Base-by-base conservation (phyloP, 2,113 vertebrate species). In the Athene cunicularia region DNA sequence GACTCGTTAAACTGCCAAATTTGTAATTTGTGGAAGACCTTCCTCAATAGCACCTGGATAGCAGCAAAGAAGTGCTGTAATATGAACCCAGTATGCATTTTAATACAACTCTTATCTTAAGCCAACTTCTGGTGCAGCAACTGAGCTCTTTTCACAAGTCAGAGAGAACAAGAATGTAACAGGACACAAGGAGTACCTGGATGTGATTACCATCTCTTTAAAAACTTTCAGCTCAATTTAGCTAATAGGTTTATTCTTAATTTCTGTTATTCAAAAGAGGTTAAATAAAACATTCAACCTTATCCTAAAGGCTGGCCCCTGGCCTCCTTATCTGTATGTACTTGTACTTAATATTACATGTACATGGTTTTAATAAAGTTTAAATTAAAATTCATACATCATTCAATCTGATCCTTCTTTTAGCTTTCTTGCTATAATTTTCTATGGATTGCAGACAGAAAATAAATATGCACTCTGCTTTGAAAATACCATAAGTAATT, bases 1-100 rank as follows among this genome's bases (percentile, higher is more conserved):
- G 85, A 93, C 93, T 98, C 3, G 6, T 98, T 97, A 96, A 97
- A 93, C 84, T 96, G 94, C 68, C 56, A 52, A 90, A 96, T 94
- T 93, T 93, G 77, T 93, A 97, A 97, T 97, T 96, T 98, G 79
- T 67, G 91, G 82, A 93, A 95, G 53, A 84, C 67, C 26, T 96
- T 97, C 66, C 56, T 94, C 49, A 28, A 81, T 23, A 95, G 89
- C 60, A 94, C 90, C 72, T 90, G 95, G 41, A 64, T 94, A 97
- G 93, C 32, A 86, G 76, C 49, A 94, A 93, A 95, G 24, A 92
- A 87, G 35, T 94, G 60, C 47, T 88, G 85, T 82, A 95, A 88
- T 45, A 86, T 80, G 74, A 97, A 94, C 45, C 72, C 88, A 86
- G 63, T 39, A 95, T 13, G 83, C 60, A 95, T 97, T 94, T 97